Percentiles rank a stretch among this genome's conserved stretches.
These are phyloP conservation scores for Rhagologus leucostigma DNA, from an alignment of 2,113 vertebrate genomes.

Conservation along the genomic window DNA sequence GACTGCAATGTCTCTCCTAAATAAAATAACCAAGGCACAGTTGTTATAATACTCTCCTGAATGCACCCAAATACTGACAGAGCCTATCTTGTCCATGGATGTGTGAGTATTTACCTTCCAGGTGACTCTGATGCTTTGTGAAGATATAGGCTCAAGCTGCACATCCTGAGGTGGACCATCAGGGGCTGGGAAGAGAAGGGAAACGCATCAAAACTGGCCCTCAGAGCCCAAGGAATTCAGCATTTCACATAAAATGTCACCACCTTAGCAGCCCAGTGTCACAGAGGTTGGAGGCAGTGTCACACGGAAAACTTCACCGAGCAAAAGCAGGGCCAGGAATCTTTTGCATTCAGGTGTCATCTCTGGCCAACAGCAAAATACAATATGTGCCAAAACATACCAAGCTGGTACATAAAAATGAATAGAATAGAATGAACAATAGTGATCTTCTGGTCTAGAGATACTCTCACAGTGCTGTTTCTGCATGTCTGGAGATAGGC, in stretches of 20 bases:
- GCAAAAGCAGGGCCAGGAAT: background rate
- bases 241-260: background rate
- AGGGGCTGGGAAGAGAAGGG: constrained; percentile 79
- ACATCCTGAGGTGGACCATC: constrained; percentile 97
- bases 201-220: background rate
- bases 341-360: background rate
- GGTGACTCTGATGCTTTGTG: constrained; percentile 95
- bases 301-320: background rate
- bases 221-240: background rate
- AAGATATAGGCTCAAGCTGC: constrained; percentile 91
- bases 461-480: background rate
- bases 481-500: background rate
- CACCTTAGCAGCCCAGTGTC: background rate
- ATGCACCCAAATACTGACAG: background rate
- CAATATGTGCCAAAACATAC: background rate
- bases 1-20: background rate
- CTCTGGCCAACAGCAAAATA: background rate
- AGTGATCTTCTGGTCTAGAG: background rate
- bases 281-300: background rate
- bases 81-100: background rate
- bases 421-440: background rate
- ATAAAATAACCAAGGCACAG: background rate
- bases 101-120: constrained; percentile 86
- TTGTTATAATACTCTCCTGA: background rate
- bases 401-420: background rate